phyloP scores from a whole-genome alignment of 2,797 vertebrate species.

The Morelia viridis region DNA sequence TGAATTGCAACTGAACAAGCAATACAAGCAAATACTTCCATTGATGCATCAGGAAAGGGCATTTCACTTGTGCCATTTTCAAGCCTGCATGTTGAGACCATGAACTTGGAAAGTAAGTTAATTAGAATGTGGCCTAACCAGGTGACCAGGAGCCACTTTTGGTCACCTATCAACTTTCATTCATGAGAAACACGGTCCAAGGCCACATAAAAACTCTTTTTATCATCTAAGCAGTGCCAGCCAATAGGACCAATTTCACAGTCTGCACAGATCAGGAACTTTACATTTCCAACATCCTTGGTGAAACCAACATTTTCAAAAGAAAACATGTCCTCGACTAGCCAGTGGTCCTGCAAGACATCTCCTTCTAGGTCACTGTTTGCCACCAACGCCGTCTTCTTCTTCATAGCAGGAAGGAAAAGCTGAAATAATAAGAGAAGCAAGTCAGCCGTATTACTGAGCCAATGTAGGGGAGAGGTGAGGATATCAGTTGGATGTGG shows the following conservation, averaged over 20 bases:
- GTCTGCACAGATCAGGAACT: slow-evolving; percentile 97
- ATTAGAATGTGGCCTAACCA: not conserved
- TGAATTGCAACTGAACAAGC: not conserved
- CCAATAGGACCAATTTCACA: slow-evolving; percentile 98
- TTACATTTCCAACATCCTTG: slow-evolving; percentile 91
- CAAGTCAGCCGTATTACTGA: not conserved
- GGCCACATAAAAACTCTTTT: slow-evolving; percentile 91
- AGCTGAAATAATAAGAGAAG: slow-evolving; percentile 72
- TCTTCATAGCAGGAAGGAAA: slow-evolving; percentile 90
- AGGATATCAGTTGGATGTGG: not conserved
- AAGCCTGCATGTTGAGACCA: not conserved
- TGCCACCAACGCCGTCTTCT: slow-evolving; percentile 80
- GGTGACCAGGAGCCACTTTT: not conserved
- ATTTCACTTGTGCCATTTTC: not conserved
- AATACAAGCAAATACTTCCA: slow-evolving; percentile 13
- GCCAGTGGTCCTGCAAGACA: slow-evolving; percentile 89
- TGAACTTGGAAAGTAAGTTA: not conserved
- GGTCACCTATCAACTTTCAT: slow-evolving; percentile 57
- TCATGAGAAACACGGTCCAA: slow-evolving; percentile 91
- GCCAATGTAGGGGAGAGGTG: not conserved
- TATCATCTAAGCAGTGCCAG: slow-evolving; percentile 95
- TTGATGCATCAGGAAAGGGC: not conserved
- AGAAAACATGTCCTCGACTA: slow-evolving; percentile 92
- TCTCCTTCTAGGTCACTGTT: slow-evolving; percentile 81
- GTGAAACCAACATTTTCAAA: slow-evolving; percentile 99